phyloP scores from a whole-genome alignment of 1,140 invertebrate species.

The Lepidurus apus region DNA sequence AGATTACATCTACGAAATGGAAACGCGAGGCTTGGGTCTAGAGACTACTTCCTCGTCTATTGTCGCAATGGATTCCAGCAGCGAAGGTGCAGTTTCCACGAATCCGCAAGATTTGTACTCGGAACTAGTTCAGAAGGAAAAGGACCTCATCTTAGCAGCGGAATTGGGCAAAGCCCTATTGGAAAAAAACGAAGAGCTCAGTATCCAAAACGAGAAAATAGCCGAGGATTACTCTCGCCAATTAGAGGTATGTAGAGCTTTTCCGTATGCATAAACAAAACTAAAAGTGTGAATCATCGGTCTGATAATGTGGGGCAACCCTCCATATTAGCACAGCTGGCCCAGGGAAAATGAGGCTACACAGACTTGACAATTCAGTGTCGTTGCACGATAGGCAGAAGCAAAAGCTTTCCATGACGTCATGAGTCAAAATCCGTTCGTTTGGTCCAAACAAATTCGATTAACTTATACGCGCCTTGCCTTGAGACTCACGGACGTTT shows the following conservation, averaged over 20 bases:
- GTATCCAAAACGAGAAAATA: slow-evolving; percentile 73
- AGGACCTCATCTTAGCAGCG: slow-evolving; percentile 84
- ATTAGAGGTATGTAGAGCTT: slow-evolving; percentile 66
- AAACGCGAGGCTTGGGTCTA: slow-evolving; percentile 35
- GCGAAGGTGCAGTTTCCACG: slow-evolving; percentile 45
- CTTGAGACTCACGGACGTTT: background rate
- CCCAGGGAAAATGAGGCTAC: background rate
- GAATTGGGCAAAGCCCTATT: slow-evolving; percentile 90
- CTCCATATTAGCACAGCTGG: background rate
- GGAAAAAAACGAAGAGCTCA: slow-evolving; percentile 88
- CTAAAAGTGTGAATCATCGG: background rate
- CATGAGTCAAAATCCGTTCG: background rate
- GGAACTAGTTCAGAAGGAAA: slow-evolving; percentile 84
- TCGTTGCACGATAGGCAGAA: background rate
- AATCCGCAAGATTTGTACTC: slow-evolving; percentile 65
- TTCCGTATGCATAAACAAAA: background rate
- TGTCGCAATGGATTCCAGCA: slow-evolving; percentile 50
- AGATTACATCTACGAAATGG: slow-evolving; percentile 54
- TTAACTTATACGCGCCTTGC: background rate
- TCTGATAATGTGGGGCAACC: background rate
- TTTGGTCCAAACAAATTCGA: background rate
- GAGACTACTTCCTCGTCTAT: slow-evolving; percentile 35
- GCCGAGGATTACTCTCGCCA: slow-evolving; percentile 85
- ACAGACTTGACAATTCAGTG: background rate
- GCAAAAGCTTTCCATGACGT: background rate